A percentile compares a stretch with the other conserved stretches of the same genome.
Evolutionary conservation across 2,113 vertebrate species (phyloP).

Genomic region (Hylia prasina): DNA sequence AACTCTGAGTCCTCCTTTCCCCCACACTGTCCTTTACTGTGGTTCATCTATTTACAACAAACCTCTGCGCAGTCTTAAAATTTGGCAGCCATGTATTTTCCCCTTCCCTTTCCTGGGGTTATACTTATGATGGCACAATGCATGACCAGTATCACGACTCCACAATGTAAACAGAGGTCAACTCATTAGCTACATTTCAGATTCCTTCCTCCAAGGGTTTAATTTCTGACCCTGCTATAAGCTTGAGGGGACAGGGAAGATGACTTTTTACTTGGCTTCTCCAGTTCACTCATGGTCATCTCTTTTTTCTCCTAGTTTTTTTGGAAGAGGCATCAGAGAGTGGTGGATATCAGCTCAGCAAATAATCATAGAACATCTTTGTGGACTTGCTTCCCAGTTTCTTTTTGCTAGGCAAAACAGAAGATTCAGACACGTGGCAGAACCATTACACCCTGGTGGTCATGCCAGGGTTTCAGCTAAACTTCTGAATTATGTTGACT

Average conservation of each 20-base stretch:
- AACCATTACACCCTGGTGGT: background rate
- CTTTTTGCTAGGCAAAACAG: background rate
- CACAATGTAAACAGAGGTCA: background rate
- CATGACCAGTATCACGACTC: background rate
- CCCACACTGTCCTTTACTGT: background rate
- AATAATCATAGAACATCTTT: background rate
- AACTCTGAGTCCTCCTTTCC: background rate
- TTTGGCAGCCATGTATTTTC: background rate
- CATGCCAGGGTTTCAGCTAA: background rate
- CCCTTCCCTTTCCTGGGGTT: background rate
- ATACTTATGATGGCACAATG: background rate
- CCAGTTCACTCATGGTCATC: background rate
- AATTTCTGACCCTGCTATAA: background rate
- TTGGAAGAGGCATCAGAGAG: background rate
- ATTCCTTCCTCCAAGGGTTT: background rate
- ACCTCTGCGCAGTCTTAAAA: background rate
- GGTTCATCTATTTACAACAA: background rate
- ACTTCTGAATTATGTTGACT: background rate
- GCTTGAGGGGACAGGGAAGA: background rate
- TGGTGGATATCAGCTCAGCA: background rate
- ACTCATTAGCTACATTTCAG: background rate
- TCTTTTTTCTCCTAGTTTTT: background rate
- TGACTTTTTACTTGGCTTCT: background rate
- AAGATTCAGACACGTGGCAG: background rate
- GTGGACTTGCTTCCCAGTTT: background rate